Conservation (phyloP, 2,797 vertebrate genomes). For the Pipistrellus pipistrellus region DNA sequence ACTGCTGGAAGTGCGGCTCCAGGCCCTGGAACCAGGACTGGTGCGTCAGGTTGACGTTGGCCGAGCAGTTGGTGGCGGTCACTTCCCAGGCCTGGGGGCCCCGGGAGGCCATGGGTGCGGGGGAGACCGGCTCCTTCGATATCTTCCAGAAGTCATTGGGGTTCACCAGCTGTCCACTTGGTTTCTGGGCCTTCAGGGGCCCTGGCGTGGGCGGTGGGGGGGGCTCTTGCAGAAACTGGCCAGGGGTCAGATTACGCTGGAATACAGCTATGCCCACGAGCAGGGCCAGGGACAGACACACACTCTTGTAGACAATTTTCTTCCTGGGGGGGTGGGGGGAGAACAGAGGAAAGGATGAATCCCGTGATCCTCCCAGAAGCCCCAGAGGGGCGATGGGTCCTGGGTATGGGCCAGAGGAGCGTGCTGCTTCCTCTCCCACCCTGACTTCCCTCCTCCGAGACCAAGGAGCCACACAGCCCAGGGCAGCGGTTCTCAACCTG, state of each 20-base stretch:
- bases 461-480: not conserved
- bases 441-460: not conserved
- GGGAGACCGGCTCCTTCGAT: not conserved
- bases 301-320: constrained; percentile 92
- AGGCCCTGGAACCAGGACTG: constrained; percentile 92
- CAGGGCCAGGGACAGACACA: constrained; percentile 92
- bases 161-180: constrained; percentile 22
- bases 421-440: not conserved
- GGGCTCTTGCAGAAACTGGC: constrained; percentile 89
- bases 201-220: constrained; percentile 74
- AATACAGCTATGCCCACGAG: constrained; percentile 91
- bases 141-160: constrained; percentile 92
- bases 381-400: not conserved
- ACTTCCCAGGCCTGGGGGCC: constrained; percentile 91
- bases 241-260: constrained; percentile 90
- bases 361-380: not conserved
- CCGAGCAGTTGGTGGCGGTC: constrained; percentile 92
- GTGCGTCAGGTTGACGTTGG: constrained; percentile 92
- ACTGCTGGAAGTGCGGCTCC: constrained; percentile 94
- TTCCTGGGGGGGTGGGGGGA: constrained; percentile 86
- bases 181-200: constrained; percentile 81
- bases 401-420: not conserved
- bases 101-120: not conserved
- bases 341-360: not conserved
- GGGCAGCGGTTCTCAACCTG: not conserved